Conservation (phyloP, 2,113 vertebrate genomes). For the Bathybates hornii region DNA sequence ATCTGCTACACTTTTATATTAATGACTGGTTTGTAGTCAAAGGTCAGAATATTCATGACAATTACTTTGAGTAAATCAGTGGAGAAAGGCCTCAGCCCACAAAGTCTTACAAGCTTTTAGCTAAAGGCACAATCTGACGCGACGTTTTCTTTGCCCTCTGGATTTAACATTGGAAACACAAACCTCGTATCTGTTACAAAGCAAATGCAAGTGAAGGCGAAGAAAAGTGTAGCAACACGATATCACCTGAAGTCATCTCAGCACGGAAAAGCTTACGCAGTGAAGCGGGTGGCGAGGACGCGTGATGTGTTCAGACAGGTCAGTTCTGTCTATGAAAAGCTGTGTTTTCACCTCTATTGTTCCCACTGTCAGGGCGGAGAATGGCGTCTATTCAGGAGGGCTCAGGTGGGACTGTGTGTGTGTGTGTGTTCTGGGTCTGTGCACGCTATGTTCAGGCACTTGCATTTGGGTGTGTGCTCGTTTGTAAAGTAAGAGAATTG, state of each 20-base stretch:
- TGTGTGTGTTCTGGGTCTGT: slow-evolving; percentile 38
- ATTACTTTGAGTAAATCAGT: neutral
- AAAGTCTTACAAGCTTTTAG: neutral
- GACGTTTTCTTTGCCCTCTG: neutral
- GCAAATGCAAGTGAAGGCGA: slow-evolving; percentile 43
- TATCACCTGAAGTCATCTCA: slow-evolving; percentile 49
- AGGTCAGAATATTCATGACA: neutral
- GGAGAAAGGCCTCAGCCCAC: neutral
- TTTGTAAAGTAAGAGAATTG: slow-evolving; percentile 49
- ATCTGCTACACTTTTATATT: neutral
- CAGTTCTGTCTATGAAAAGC: slow-evolving; percentile 18
- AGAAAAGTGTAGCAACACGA: slow-evolving; percentile 47
- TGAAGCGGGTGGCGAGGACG: slow-evolving; percentile 28
- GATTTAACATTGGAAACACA: neutral
- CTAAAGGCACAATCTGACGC: neutral
- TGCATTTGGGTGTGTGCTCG: neutral
- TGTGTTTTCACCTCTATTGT: slow-evolving; percentile 52
- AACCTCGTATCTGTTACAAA: slow-evolving; percentile 32
- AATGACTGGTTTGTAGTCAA: neutral
- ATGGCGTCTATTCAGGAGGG: slow-evolving; percentile 52
- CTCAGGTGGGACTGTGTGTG: slow-evolving; percentile 60
- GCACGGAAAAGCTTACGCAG: neutral
- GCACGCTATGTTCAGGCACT: slow-evolving; percentile 21
- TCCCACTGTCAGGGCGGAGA: slow-evolving; percentile 57
- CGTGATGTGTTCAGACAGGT: slow-evolving; percentile 63